Evolutionary conservation across 2,797 vertebrate species (phyloP).

Genomic region (Danio aesculapii): DNA sequence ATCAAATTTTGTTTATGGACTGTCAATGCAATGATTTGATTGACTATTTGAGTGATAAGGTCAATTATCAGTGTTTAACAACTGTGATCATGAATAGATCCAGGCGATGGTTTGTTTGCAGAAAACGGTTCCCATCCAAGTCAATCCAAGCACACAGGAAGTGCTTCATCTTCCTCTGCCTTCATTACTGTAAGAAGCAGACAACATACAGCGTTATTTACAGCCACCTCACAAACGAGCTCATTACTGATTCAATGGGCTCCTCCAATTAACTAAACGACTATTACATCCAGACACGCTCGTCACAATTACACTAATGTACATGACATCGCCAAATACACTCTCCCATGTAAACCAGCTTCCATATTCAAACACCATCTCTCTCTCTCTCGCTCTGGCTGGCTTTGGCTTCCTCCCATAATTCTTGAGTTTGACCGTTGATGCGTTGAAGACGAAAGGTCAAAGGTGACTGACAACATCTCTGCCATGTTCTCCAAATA

Average conservation of each 20-base stretch:
- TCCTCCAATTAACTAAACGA: neutral
- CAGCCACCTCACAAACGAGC: slow-evolving; percentile 13
- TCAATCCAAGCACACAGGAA: neutral
- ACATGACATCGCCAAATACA: neutral
- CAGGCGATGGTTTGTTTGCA: neutral
- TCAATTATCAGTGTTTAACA: too few relatives aligned
- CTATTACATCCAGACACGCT: neutral
- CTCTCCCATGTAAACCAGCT: neutral
- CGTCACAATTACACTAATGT: neutral
- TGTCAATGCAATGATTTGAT: neutral
- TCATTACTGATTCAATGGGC: slow-evolving; percentile 3
- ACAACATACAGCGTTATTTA: slow-evolving; percentile 9
- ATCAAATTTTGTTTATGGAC: neutral
- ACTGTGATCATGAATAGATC: neutral
- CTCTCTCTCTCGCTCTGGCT: slow-evolving; percentile 5
- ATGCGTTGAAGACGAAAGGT: slow-evolving; percentile 40
- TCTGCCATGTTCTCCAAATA: slow-evolving; percentile 19
- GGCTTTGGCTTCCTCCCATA: slow-evolving; percentile 7
- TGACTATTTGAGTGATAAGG: neutral
- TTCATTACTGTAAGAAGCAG: slow-evolving; percentile 23
- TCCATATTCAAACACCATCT: neutral
- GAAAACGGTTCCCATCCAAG: neutral
- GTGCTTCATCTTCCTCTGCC: slow-evolving; percentile 7
- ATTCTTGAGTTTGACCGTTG: slow-evolving; percentile 51
- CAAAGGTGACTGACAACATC: slow-evolving; percentile 39